Conservation (phyloP, 37 sponge, comb jelly and placozoan species). For the Theonella swinhoei region DNA sequence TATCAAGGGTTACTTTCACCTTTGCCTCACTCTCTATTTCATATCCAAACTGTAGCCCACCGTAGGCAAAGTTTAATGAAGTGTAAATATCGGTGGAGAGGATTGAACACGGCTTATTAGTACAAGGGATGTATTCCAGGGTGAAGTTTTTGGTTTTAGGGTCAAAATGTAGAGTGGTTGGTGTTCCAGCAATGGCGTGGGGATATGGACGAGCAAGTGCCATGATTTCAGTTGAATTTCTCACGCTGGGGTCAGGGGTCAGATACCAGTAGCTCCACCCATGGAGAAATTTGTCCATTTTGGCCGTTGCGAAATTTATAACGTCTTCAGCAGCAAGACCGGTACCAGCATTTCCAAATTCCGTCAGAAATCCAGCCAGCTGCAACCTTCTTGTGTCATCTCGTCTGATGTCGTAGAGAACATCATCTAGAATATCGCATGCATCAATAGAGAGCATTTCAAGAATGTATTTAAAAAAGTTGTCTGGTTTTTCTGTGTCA, state of each 20-base stretch:
- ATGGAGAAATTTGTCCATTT: slow-evolving; percentile 65
- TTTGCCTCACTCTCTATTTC: background rate
- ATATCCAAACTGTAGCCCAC: background rate
- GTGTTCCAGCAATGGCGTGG: slow-evolving; percentile 28
- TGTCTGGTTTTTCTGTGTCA: slow-evolving; percentile 18
- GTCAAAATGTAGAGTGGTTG: background rate
- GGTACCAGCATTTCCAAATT: slow-evolving; percentile 55
- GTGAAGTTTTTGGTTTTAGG: slow-evolving; percentile 1
- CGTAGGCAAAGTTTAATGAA: slow-evolving; percentile 8
- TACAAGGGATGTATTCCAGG: slow-evolving; percentile 23
- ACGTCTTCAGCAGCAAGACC: slow-evolving; percentile 24
- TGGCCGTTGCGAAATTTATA: slow-evolving; percentile 41
- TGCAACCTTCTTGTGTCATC: slow-evolving; percentile 27
- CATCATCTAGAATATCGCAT: slow-evolving; percentile 43
- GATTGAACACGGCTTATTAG: background rate
- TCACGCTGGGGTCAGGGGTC: slow-evolving; percentile 44
- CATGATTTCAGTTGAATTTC: slow-evolving; percentile 15
- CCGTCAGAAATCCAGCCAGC: slow-evolving; percentile 64
- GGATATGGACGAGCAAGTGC: slow-evolving; percentile 38
- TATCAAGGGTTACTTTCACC: background rate
- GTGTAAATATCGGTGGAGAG: slow-evolving; percentile 22
- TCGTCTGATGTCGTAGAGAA: slow-evolving; percentile 34
- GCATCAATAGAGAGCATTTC: background rate
- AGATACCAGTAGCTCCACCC: slow-evolving; percentile 70
- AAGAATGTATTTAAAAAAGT: slow-evolving; percentile 24